Evolutionary conservation across 1,140 invertebrate species (phyloP), one percentile per base, ranked within the genome.

Genomic region (Diabrotica undecimpunctata): DNA sequence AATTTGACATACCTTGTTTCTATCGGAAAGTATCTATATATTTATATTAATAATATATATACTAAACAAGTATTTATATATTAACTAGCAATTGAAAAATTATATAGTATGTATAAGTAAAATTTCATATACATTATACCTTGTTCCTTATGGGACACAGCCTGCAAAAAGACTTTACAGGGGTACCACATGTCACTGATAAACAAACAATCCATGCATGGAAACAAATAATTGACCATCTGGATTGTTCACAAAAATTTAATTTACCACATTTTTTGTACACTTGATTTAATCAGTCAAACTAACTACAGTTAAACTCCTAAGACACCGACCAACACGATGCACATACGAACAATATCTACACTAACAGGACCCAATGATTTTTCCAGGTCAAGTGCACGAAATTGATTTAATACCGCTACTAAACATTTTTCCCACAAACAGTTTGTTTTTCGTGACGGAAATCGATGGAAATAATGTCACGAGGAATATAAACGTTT

Each of bases 121-220:
- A 51, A 11, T 38, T 41, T 35, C 41, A 46, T 46, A 10, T 46
- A 46, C 6, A 10, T 4, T 51, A 12, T 66, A 66, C 65, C 65
- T 66, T 60, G 13, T 37, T 63, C 66, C 37, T 69, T 69, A 12
- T 63, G 58, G 25, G 53, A 55, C 6, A 72, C 69, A 51, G 41
- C 66, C n/a, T 72, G 68, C 36, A 73, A 56, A 64, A 75, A 72
- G 56, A 73, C 68, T 59, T 73, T 75, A 62, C 73, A 75, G 11
- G 73, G 73, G 61, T 75, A 75, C 72, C 73, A 75, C 73, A 75
- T 75, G 12, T 55, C 58, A 6, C 7, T 10, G n/a, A 14, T 25
- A 9, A 61, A 35, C n/a, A 46, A 46, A 46, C 41, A 46, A 46
- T 46, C 41, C 41, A 46, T 46, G n/a, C 41, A 46, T 8, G 41